These are phyloP conservation scores for Siphamia tubifer DNA, from an alignment of 2,113 vertebrate genomes.

Conservation along the genomic window DNA sequence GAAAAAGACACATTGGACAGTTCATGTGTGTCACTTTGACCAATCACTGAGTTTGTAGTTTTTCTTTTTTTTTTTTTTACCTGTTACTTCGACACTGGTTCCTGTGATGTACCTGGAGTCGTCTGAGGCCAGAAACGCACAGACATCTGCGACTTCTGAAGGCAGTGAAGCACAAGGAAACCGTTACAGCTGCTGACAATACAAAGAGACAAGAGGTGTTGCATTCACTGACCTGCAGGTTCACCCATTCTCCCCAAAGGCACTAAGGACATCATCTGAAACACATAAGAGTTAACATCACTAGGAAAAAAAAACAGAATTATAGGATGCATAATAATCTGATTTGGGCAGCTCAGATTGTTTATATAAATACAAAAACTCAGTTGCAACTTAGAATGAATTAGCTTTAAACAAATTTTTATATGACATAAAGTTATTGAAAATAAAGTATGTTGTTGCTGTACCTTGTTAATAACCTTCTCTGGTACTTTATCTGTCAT, in stretches of 20 bases:
- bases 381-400: no score
- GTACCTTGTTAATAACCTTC: conserved; percentile 85
- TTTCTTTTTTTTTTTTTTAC: conserved; percentile 35
- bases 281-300: conserved; percentile 9
- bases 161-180: no score
- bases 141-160: conserved; percentile 87
- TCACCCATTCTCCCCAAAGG: conserved; percentile 83
- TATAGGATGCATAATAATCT: no score
- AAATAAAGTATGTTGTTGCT: background rate
- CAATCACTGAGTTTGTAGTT: no score
- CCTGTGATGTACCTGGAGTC: conserved; percentile 89
- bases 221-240: conserved; percentile 76
- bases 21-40: background rate
- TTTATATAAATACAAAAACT: no score
- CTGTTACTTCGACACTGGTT: conserved; percentile 86
- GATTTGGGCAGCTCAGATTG: no score
- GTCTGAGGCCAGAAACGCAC: conserved; percentile 87
- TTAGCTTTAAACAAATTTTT: no score
- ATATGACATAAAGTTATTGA: no score
- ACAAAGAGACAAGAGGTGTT: background rate
- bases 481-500: conserved; percentile 88
- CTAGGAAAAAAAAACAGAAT: background rate
- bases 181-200: no score
- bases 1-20: background rate
- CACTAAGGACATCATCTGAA: conserved; percentile 76